Evolutionary conservation across 2,888 invertebrate genomes (phyloP).

Genomic region (Cheiracanthium punctorium): DNA sequence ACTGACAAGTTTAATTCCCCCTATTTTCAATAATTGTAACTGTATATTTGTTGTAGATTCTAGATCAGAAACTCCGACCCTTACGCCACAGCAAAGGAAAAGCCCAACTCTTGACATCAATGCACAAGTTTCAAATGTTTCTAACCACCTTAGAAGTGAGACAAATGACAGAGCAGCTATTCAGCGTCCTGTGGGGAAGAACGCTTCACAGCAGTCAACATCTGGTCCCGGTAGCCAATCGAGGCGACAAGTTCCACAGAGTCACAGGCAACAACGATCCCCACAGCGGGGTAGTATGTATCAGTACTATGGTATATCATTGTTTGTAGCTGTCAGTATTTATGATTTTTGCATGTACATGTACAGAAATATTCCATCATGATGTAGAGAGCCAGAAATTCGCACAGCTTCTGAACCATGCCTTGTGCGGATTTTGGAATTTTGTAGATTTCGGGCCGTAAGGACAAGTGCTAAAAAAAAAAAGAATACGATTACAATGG

Average conservation of each 20-base stretch:
- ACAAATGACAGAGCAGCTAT: conserved; percentile 21
- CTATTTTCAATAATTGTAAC: no score
- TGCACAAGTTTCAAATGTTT: conserved; percentile 11
- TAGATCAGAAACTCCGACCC: conserved; percentile 77
- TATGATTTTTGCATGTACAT: no score
- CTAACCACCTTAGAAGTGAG: conserved; percentile 33
- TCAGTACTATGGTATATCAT: no score
- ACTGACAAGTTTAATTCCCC: no score
- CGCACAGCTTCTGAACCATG: no score
- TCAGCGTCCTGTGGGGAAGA: conserved; percentile 35
- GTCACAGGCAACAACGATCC: conserved; percentile 44
- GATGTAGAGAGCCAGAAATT: no score
- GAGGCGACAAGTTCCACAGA: neutral
- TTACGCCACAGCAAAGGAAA: conserved; percentile 79
- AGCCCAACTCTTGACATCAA: conserved; percentile 89
- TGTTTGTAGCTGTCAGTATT: no score
- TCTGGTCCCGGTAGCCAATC: conserved; percentile 1
- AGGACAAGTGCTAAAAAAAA: no score
- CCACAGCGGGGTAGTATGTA: conserved; percentile 57
- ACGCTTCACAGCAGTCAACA: neutral
- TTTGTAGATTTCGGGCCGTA: no score
- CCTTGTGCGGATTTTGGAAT: no score
- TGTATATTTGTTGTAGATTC: conserved; percentile 74
- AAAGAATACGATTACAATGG: no score
- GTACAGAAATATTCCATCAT: no score